A percentile compares a stretch with the other conserved stretches of the same genome.
Evolutionary conservation across 2,888 invertebrate species (phyloP).

Genomic region (Leptarthrus brevirostris): DNA sequence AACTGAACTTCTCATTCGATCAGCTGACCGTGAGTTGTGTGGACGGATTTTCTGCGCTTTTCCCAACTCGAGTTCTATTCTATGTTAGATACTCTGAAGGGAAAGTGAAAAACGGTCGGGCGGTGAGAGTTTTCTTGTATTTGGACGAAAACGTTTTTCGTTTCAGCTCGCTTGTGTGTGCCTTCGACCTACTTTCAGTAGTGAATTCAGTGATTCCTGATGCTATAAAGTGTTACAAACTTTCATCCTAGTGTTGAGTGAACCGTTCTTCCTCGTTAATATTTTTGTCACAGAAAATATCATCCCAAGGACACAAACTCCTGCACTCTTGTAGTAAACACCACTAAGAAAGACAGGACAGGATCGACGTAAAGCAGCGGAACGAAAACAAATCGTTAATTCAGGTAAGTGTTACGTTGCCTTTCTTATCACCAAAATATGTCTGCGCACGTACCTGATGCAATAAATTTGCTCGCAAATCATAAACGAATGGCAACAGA

Average conservation of each 20-base stretch:
- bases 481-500: neutral
- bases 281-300: constrained; percentile 5
- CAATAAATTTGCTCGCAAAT: neutral
- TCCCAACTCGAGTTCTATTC: constrained; percentile 3
- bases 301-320: constrained; percentile 33
- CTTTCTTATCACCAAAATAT: constrained; percentile 14
- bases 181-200: constrained; percentile 32
- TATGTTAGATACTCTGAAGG: neutral
- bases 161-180: constrained; percentile 3
- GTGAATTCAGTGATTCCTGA: constrained; percentile 1
- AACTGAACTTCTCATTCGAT: constrained; percentile 30
- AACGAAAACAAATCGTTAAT: constrained; percentile 44
- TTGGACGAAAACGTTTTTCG: neutral
- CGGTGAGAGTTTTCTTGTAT: constrained; percentile 26
- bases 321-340: constrained; percentile 16
- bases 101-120: constrained; percentile 38
- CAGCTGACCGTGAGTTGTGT: constrained; percentile 37
- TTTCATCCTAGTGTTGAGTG: constrained; percentile 11
- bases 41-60: constrained; percentile 11
- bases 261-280: neutral
- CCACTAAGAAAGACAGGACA: neutral
- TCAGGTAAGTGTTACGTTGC: constrained; percentile 22
- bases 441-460: neutral
- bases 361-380: neutral
- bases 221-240: neutral